A percentile compares a stretch with the other conserved stretches of the same genome.
phyloP scores from a whole-genome alignment of 2,113 vertebrate species.

The Illadopsis cleaveri region DNA sequence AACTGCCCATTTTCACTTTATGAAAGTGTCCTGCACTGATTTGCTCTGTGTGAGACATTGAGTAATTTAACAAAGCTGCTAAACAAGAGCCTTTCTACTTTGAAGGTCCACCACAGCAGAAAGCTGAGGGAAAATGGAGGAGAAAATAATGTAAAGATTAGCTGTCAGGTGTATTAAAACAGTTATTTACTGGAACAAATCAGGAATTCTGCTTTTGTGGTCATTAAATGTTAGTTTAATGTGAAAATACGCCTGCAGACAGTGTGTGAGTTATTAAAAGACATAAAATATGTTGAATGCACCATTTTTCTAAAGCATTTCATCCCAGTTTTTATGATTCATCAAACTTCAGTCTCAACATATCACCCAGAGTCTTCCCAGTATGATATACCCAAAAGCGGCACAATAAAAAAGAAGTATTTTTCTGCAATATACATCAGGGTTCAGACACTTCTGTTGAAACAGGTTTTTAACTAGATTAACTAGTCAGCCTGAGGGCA shows the following conservation, averaged over 20 bases:
- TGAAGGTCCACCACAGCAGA: background rate
- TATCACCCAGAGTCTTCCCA: background rate
- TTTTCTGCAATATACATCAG: background rate
- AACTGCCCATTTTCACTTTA: too few relatives aligned
- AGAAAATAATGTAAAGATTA: background rate
- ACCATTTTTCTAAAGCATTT: constrained; percentile 30
- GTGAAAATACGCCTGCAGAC: background rate
- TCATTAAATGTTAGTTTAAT: constrained; percentile 48
- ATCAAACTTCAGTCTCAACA: background rate
- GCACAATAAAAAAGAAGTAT: constrained; percentile 10
- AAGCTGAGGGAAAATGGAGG: background rate
- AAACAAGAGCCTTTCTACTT: background rate
- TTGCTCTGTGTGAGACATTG: background rate
- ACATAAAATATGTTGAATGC: constrained; percentile 28
- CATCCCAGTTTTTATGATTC: constrained; percentile 25
- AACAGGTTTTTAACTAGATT: constrained; percentile 39
- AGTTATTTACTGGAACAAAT: constrained; percentile 43
- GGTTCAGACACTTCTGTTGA: background rate
- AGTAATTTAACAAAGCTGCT: background rate
- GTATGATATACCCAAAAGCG: background rate
- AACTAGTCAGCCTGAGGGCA: constrained; percentile 16
- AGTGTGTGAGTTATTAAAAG: constrained; percentile 22
- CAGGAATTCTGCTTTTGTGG: background rate
- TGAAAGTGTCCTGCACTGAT: background rate
- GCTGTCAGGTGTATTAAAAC: background rate